Evolutionary conservation across 2,888 invertebrate genomes (phyloP).

Genomic region (Tetrapedia diversipes): DNA sequence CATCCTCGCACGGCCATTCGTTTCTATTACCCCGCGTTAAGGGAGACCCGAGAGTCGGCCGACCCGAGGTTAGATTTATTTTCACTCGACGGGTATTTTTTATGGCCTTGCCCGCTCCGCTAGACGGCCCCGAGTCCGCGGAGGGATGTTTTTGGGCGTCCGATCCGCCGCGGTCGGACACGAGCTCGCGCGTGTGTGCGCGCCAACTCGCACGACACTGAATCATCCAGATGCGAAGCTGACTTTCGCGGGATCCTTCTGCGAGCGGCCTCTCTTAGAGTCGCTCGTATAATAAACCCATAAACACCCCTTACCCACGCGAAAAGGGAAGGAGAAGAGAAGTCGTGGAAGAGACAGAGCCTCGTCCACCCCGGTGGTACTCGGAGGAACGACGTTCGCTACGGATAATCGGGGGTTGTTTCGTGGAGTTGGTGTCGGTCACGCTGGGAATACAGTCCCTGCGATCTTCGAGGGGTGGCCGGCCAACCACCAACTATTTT

Average conservation of each 20-base stretch:
- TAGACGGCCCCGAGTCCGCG: conserved; percentile 59
- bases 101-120: conserved; percentile 77
- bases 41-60: conserved; percentile 69
- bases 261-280: conserved; percentile 51
- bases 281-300: conserved; percentile 82
- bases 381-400: conserved; percentile 72
- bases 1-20: conserved; percentile 59
- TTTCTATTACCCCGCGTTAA: conserved; percentile 71
- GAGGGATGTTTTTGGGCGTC: conserved; percentile 56
- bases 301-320: conserved; percentile 79
- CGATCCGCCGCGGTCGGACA: conserved; percentile 28
- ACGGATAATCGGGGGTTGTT: conserved; percentile 23
- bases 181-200: conserved; percentile 2
- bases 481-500: too few species aligned
- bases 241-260: conserved; percentile 43
- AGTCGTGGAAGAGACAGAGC: conserved; percentile 44
- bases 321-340: conserved; percentile 39
- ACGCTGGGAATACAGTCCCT: not conserved
- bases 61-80: conserved; percentile 80
- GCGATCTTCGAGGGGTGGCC: too few species aligned
- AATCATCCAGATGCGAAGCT: conserved; percentile 42
- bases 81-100: conserved; percentile 81
- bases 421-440: conserved; percentile 9
- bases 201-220: conserved; percentile 24
- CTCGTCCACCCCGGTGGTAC: conserved; percentile 53